phyloP scores from a whole-genome alignment of 2,113 vertebrate species.

The Apistogramma diplotaenia region DNA sequence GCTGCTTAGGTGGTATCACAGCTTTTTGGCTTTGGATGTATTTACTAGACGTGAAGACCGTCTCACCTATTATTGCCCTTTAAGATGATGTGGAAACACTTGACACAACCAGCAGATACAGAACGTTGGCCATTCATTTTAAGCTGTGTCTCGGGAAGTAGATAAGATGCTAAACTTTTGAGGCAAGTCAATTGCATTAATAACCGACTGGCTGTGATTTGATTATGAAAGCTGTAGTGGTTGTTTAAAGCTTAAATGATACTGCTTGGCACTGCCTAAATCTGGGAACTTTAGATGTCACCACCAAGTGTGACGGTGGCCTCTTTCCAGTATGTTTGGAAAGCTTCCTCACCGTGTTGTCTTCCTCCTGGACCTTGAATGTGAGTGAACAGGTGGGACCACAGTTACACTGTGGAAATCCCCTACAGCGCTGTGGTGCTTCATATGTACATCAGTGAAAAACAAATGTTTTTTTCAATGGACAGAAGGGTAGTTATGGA shows the following conservation, averaged over 20 bases:
- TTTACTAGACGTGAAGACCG: too few relatives aligned
- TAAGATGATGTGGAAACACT: background rate
- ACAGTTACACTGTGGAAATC: slow-evolving; percentile 58
- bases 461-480: background rate
- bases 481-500: background rate
- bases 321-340: slow-evolving; percentile 47
- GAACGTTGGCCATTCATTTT: background rate
- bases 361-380: slow-evolving; percentile 30
- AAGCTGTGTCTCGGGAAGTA: background rate
- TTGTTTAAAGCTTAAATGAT: background rate
- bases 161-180: background rate
- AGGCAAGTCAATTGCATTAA: background rate
- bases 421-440: slow-evolving; percentile 30
- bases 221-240: background rate
- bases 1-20: background rate
- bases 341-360: slow-evolving; percentile 41
- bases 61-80: background rate
- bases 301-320: slow-evolving; percentile 21
- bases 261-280: background rate
- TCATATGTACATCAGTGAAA: slow-evolving; percentile 1
- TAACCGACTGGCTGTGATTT: background rate
- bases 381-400: slow-evolving; percentile 65
- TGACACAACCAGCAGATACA: background rate
- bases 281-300: slow-evolving; percentile 20
- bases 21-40: background rate